Evolutionary conservation across 2,113 vertebrate species (phyloP), one percentile per base, ranked within the genome.

Genomic region (Barbus barbus): DNA sequence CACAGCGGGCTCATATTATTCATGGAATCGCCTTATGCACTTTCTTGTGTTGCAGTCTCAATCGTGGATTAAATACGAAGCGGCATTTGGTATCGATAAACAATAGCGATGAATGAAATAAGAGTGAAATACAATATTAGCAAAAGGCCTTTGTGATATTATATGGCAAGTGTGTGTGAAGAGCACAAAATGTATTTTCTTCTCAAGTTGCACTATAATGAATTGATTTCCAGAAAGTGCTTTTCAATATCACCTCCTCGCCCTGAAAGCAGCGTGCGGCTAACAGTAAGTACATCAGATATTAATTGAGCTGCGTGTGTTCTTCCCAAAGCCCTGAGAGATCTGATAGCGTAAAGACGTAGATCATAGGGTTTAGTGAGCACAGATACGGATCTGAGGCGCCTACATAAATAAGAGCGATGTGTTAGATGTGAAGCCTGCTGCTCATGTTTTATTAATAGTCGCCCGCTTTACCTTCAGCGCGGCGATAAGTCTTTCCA

Each of bases 381-480:
- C 36, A 2, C 67, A 74, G 87, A 88, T 89, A 83, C 67, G 77
- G 36, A 85, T 86, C 84, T 85, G 44, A 63, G 53, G 61, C 12
- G 53, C 36, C 76, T 65, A 84, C 73, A 86, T 89, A 85, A 89
- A 90, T 80, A 87, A 88, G 61, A 60, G 63, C 28, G 44, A 75
- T 86, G 81, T 76, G 67, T 85, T 77, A 63, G 82, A 84, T 58
- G 65, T 26, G 56, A 81, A 44, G 85, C 65, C 65, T 83, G 11
- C 48, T 63, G 65, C 79, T 89, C 81, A 88, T 87, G 88, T 90
- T 88, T 89, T 81, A 89, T 88, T 88, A 81, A 87, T 87, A 78
- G 33, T 48, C 20, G 63, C 33, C 41, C 33, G 72, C 67, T 61
- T 79, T 83, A 85, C 85, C 83, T 83, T 73, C 73, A 83, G 82